Evolutionary conservation across 2,797 vertebrate genomes (phyloP).

Genomic region (Rhinophrynus dorsalis): DNA sequence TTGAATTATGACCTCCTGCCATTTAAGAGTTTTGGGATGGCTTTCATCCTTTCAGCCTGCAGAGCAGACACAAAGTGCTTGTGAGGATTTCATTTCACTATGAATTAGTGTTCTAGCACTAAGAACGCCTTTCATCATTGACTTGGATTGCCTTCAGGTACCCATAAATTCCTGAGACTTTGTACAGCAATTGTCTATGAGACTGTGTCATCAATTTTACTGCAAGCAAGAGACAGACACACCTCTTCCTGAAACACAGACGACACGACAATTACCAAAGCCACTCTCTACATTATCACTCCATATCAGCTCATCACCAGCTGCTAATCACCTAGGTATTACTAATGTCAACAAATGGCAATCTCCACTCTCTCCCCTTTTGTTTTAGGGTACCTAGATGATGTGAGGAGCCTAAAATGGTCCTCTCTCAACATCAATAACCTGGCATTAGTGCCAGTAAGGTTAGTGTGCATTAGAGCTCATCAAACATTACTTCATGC

Average conservation of each 20-base stretch:
- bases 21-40: slow-evolving; percentile 54
- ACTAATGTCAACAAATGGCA: neutral
- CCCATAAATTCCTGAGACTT: slow-evolving; percentile 72
- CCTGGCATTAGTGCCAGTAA: neutral
- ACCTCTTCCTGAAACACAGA: slow-evolving; percentile 72
- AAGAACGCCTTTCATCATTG: slow-evolving; percentile 67
- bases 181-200: slow-evolving; percentile 72
- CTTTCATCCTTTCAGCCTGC: slow-evolving; percentile 59
- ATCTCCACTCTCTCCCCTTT: slow-evolving; percentile 43
- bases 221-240: slow-evolving; percentile 70
- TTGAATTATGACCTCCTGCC: slow-evolving; percentile 56
- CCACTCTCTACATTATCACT: slow-evolving; percentile 60
- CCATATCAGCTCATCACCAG: slow-evolving; percentile 59
- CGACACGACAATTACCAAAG: slow-evolving; percentile 67
- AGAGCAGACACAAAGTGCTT: slow-evolving; percentile 58
- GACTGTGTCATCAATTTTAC: slow-evolving; percentile 69
- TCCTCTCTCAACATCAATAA: slow-evolving; percentile 10
- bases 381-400: neutral
- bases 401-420: neutral
- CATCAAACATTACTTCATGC: neutral
- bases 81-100: slow-evolving; percentile 64
- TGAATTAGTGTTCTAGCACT: slow-evolving; percentile 67
- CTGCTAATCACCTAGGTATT: slow-evolving; percentile 54
- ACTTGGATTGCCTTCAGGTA: slow-evolving; percentile 72
- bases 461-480: neutral